Percentiles rank a stretch among this genome's conserved stretches.
phyloP scores from a whole-genome alignment of 2,888 invertebrate genomes.

The Carterocephalus palaemon region DNA sequence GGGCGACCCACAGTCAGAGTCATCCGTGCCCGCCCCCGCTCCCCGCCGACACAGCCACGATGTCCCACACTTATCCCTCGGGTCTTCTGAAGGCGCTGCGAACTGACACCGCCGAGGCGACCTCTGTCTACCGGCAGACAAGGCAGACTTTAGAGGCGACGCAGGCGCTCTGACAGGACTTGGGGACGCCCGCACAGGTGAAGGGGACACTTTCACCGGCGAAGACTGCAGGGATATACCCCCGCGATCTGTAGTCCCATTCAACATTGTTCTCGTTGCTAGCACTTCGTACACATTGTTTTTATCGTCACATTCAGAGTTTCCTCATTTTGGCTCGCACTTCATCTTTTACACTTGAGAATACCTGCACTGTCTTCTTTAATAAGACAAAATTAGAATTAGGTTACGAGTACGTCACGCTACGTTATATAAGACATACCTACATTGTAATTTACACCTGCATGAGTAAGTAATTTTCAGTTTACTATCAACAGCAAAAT shows the following conservation, averaged over 20 bases:
- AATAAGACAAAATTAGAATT: background rate
- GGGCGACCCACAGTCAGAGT: constrained; percentile 56
- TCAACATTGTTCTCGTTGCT: constrained; percentile 52
- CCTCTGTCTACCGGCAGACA: constrained; percentile 53
- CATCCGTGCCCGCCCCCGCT: constrained; percentile 64
- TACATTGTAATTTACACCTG: too few species aligned
- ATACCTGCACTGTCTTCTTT: constrained; percentile 18
- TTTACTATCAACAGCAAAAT: too few species aligned
- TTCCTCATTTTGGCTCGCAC: background rate
- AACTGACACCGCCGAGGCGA: constrained; percentile 70
- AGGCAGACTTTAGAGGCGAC: constrained; percentile 64
- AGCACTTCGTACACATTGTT: constrained; percentile 17
- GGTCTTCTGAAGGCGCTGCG: constrained; percentile 62
- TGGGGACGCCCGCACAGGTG: constrained; percentile 60
- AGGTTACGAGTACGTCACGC: background rate
- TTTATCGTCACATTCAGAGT: constrained; percentile 18
- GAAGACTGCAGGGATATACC: constrained; percentile 60
- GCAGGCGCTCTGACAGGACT: constrained; percentile 63
- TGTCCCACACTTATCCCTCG: constrained; percentile 66
- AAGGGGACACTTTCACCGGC: constrained; percentile 49
- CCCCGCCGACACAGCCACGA: constrained; percentile 73
- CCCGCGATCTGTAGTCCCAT: constrained; percentile 60
- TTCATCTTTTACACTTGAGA: constrained; percentile 8
- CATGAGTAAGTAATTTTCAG: too few species aligned
- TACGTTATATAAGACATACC: too few species aligned